A percentile compares a stretch with the other conserved stretches of the same genome.
Conservation (phyloP, 2,113 vertebrate genomes). For the Microcebus jonahi region DNA sequence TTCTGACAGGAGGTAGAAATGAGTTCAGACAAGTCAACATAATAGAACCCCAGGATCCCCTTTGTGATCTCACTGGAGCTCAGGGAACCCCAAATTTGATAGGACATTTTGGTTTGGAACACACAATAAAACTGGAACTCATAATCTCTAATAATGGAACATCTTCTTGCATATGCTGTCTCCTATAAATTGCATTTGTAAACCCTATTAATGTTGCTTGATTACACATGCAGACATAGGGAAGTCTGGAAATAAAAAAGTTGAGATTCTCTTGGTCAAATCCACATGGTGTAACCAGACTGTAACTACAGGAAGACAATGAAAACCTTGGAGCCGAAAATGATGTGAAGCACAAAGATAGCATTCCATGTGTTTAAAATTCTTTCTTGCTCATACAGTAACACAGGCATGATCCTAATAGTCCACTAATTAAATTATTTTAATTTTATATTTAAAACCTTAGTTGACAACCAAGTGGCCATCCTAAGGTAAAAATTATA, state of each 20-base stretch:
- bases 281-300: neutral
- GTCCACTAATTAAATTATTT: neutral
- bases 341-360: neutral
- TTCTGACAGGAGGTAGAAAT: slow-evolving; percentile 77
- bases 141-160: slow-evolving; percentile 16
- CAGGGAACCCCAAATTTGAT: slow-evolving; percentile 61
- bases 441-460: neutral
- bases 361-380: neutral
- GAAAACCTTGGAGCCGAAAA: neutral
- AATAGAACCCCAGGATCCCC: slow-evolving; percentile 46
- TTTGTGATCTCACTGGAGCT: neutral
- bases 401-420: neutral
- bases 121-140: slow-evolving; percentile 48
- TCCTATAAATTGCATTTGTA: neutral
- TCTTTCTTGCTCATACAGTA: neutral
- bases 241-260: neutral
- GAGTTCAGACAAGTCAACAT: slow-evolving; percentile 71
- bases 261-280: neutral
- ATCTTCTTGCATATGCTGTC: slow-evolving; percentile 18
- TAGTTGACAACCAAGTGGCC: neutral
- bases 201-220: neutral
- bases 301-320: neutral
- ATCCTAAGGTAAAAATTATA: neutral
- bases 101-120: slow-evolving; percentile 61
- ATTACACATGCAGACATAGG: slow-evolving; percentile 26